Evolutionary conservation across 1,140 invertebrate genomes (phyloP).

Genomic region (Elysia chlorotica): DNA sequence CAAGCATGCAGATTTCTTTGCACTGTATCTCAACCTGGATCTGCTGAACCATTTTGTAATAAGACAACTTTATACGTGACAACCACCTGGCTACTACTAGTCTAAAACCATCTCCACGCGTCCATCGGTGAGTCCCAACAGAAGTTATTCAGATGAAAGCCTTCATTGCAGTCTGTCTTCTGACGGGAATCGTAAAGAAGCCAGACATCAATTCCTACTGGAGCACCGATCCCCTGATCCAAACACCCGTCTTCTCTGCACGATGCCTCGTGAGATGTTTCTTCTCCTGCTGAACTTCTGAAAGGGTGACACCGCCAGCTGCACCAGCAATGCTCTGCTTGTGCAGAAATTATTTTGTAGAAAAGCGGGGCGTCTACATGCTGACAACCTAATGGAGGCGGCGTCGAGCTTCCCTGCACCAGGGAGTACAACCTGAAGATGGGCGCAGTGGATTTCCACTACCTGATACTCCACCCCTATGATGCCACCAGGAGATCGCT

Average conservation of each 20-base stretch:
- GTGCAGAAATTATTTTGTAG: too few relatives aligned
- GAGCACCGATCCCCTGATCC: not conserved
- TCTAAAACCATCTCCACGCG: not conserved
- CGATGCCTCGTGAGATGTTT: constrained; percentile 7
- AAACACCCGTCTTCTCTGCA: not conserved
- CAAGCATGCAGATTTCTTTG: not conserved
- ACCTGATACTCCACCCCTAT: too few relatives aligned
- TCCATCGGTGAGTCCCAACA: not conserved
- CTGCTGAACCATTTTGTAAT: not conserved
- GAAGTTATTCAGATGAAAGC: constrained; percentile 7
- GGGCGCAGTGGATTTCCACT: too few relatives aligned
- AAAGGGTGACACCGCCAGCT: too few relatives aligned
- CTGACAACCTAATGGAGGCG: too few relatives aligned
- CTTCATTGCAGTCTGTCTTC: constrained; percentile 2
- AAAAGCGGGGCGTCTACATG: too few relatives aligned
- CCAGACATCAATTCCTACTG: constrained; percentile 9
- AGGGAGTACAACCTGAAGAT: too few relatives aligned
- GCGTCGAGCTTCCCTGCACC: too few relatives aligned
- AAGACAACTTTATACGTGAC: not conserved
- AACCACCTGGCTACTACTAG: not conserved
- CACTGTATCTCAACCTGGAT: not conserved
- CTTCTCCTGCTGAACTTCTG: constrained; percentile 7
- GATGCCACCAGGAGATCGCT: too few relatives aligned
- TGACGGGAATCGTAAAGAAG: not conserved
- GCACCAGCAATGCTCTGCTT: too few relatives aligned